These are phyloP conservation scores for Radopholus similis DNA, from an alignment of 1,140 invertebrate genomes.

Conservation along the genomic window DNA sequence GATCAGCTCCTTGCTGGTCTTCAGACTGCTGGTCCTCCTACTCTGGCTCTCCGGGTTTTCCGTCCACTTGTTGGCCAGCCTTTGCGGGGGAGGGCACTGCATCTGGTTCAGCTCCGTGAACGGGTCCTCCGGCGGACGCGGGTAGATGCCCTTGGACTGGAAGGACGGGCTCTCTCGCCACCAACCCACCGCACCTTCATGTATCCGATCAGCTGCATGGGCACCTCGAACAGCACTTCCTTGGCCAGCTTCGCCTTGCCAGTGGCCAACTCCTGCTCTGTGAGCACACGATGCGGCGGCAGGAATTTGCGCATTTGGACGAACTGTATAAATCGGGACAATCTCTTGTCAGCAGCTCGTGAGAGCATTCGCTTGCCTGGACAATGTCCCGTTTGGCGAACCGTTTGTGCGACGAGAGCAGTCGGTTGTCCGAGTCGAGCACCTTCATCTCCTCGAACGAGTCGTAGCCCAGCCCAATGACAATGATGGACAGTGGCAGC, in stretches of 20 bases:
- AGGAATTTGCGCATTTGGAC: conserved; percentile 52
- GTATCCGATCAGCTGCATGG: conserved; percentile 44
- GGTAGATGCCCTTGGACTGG: conserved; percentile 43
- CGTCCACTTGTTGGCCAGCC: conserved; percentile 14
- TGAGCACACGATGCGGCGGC: conserved; percentile 44
- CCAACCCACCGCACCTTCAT: conserved; percentile 34
- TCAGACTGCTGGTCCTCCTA: conserved; percentile 5
- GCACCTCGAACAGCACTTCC: conserved; percentile 50
- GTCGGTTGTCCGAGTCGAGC: conserved; percentile 39
- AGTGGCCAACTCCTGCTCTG: conserved; percentile 34
- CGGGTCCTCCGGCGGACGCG: conserved; percentile 29
- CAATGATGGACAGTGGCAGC: conserved; percentile 49
- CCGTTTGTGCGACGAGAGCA: conserved; percentile 41
- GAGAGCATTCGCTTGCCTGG: conserved; percentile 19
- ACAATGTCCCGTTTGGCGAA: conserved; percentile 46
- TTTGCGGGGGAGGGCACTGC: conserved; percentile 10
- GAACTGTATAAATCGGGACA: conserved; percentile 34
- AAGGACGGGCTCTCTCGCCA: not conserved
- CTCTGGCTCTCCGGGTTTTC: not conserved
- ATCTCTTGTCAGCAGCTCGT: not conserved
- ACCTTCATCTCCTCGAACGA: conserved; percentile 53
- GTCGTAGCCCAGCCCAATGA: conserved; percentile 52
- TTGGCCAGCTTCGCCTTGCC: conserved; percentile 48
- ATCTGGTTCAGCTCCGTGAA: conserved; percentile 15
- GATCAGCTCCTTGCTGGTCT: not conserved